A percentile compares a stretch with the other conserved stretches of the same genome.
These are phyloP conservation scores for Hypolimnas misippus DNA, from an alignment of 2,888 invertebrate species.

Conservation along the genomic window DNA sequence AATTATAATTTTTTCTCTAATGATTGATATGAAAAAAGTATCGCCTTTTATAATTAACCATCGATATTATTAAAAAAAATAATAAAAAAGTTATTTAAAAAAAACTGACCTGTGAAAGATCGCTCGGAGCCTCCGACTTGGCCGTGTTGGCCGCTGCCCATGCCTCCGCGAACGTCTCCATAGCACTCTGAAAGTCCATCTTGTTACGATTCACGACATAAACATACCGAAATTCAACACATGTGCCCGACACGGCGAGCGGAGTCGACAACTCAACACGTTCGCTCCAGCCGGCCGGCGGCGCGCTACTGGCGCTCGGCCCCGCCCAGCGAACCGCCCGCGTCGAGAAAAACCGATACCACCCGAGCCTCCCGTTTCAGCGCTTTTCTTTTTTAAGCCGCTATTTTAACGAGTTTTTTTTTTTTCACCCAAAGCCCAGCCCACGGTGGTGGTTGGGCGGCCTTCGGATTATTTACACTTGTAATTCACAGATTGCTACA, in stretches of 20 bases:
- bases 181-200: conserved; percentile 99
- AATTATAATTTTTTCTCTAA: background rate
- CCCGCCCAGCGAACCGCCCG: conserved; percentile 81
- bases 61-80: background rate
- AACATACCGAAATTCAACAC: conserved; percentile 79
- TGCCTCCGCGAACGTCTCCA: conserved; percentile 99
- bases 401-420: conserved; percentile 82
- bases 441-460: conserved; percentile 82
- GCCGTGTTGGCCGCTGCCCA: conserved; percentile 94
- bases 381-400: conserved; percentile 84
- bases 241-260: conserved; percentile 63
- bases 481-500: conserved; percentile 77
- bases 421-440: conserved; percentile 75
- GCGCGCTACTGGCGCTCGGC: conserved; percentile 83
- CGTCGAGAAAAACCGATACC: conserved; percentile 82
- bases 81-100: conserved; percentile 20
- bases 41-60: background rate
- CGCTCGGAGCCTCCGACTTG: conserved; percentile 84
- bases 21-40: background rate
- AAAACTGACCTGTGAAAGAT: conserved; percentile 87
- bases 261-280: conserved; percentile 53
- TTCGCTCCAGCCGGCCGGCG: conserved; percentile 85
- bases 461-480: conserved; percentile 82
- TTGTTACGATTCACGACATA: conserved; percentile 77
- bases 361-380: conserved; percentile 82